Base-by-base conservation (phyloP, 1,140 invertebrate genomes). In the Epicauta chinensis region DNA sequence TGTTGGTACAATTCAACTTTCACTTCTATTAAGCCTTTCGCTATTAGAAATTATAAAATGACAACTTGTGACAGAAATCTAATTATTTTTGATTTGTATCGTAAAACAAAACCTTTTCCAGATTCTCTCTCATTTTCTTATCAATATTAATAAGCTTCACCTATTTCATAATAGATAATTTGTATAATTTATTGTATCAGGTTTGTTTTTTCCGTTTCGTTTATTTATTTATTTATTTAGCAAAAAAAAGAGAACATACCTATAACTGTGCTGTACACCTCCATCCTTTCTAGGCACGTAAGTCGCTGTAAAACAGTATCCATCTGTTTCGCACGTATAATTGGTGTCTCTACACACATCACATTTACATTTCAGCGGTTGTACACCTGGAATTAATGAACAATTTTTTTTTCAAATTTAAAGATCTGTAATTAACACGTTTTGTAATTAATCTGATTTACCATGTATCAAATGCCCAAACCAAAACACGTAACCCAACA, bases 321-420 rank as follows among this genome's bases (percentile, higher is more conserved):
- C 91, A 76, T 93, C 88, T 4, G 91, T 93, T 66, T 83, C 81
- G 74, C 91, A 93, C 23, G 88, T 89, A 63, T 83, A 73, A 71
- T 93, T 91, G n/a, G 74, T 77, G n/a, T 81, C 76, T 43, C 68
- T 64, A 68, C 87, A 90, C 64, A 84, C 80, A 65, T 89, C 86
- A 73, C 87, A 89, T 67, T 84, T 79, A 69, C 87, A 89, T 69
- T 81, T 81, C 49, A 83, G 64, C 62, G 79, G 82, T 85, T 53
- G 55, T 17, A 66, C 60, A 55, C 58, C 67, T 69, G 51, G 37
- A 66, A 63, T 31, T 16, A n/a, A n/a, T n/a, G n/a, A n/a, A n/a
- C n/a, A n/a, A n/a, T n/a, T n/a, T 35, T 7, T 5, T 48, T 32
- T 14, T 35, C 13, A 9, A 43, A 44, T 36, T 11, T 15, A 41